Evolutionary conservation across 2,888 invertebrate genomes (phyloP), one percentile per base, ranked within the genome.

Genomic region (Eilema depressum): DNA sequence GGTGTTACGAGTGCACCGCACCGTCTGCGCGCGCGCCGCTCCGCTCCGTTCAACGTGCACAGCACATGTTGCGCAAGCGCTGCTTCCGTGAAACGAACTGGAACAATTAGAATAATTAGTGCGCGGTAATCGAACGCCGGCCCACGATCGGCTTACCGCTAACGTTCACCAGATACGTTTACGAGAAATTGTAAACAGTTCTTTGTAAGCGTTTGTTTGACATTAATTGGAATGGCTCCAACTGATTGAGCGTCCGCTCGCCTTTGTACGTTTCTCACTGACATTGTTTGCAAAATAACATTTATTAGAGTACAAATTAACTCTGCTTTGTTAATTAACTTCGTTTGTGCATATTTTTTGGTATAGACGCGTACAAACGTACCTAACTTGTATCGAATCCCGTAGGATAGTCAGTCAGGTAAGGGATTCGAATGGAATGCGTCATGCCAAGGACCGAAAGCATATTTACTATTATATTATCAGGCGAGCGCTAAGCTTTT

Each of bases 71-170:
- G 65, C 65, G 60, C 69, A 65, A 66, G 33, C 61, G 30, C 37
- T 63, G 57, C 57, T 70, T 70, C 70, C 63, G 41, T 66, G 70
- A 70, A 70, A 37, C 66, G 47, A 63, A 69, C 33, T 41, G 37
- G 41, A 70, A 70, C 70, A 70, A 70, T 70, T 70, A 70, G 56
- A 63, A 63, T 23, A 70, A 66, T 66, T 70, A 66, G 66, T 57
- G 37, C 63, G 47, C 28, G 63, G 66, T 70, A 70, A 70, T 67
- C 59, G 63, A 70, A 70, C 59, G 30, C 66, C n/a, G 30, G 10
- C 28, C 62, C 28, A 7, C 25, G 66, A 53, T 70, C 70, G 41
- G 37, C 28, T 70, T 70, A 67, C 66, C 37, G 63, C 62, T 30
- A 70, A 67, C 66, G 66, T 33, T 23, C 63, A 60, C 62, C 57